These are phyloP conservation scores for Physocephala rufipes DNA, from an alignment of 2,888 invertebrate genomes.

Conservation along the genomic window DNA sequence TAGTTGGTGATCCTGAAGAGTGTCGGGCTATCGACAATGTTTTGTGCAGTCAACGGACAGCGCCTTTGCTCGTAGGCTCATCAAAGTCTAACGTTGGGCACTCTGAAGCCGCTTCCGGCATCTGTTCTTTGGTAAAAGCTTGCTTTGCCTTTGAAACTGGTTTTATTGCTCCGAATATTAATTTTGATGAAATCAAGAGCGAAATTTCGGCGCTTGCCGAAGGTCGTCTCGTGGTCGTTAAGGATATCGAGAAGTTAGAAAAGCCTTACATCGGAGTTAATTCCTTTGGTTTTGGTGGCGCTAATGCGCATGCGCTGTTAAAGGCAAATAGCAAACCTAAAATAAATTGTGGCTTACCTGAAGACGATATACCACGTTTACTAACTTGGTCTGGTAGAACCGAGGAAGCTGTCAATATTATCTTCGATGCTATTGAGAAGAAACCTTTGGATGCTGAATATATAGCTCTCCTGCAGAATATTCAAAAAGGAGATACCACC, in stretches of 20 bases:
- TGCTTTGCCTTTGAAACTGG: conserved; percentile 83
- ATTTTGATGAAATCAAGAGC: conserved; percentile 74
- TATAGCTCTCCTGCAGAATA: conserved; percentile 70
- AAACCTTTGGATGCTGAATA: conserved; percentile 73
- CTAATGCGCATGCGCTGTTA: conserved; percentile 71
- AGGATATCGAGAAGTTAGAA: conserved; percentile 75
- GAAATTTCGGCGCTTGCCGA: conserved; percentile 72
- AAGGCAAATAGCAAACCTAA: conserved; percentile 56
- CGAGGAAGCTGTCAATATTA: conserved; percentile 74
- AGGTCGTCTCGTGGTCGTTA: conserved; percentile 76
- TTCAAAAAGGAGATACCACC: conserved; percentile 69
- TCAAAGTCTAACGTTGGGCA: conserved; percentile 96
- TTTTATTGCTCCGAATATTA: conserved; percentile 84
- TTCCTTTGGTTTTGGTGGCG: conserved; percentile 94
- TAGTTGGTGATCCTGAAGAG: conserved; percentile 93
- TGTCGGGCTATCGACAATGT: conserved; percentile 82
- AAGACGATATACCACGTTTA: conserved; percentile 76
- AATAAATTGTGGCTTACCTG: conserved; percentile 70
- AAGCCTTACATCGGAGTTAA: conserved; percentile 85
- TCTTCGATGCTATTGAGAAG: conserved; percentile 73
- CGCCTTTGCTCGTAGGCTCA: conserved; percentile 85
- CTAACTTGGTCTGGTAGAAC: conserved; percentile 82
- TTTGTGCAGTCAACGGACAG: conserved; percentile 78
- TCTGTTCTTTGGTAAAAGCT: conserved; percentile 85
- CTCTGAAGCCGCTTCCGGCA: conserved; percentile 85